A percentile compares a stretch with the other conserved stretches of the same genome.
phyloP scores from a whole-genome alignment of 2,797 vertebrate species.

The Clarias laeviceps region DNA sequence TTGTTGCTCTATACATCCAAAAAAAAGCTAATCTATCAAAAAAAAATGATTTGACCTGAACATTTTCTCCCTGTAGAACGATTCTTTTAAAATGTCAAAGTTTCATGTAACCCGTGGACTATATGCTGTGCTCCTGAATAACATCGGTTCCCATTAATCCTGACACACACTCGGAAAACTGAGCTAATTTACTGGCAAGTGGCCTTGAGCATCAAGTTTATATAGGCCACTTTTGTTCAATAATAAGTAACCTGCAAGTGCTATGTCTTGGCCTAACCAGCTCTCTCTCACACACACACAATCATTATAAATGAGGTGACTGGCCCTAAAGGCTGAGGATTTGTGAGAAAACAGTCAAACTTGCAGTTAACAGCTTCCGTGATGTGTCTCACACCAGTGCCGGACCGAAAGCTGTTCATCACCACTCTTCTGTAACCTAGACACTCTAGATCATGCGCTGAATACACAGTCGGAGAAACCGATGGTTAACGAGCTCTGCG shows the following conservation, averaged over 20 bases:
- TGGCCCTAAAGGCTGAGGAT: conserved; percentile 18
- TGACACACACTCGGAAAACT: not conserved
- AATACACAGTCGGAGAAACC: not conserved
- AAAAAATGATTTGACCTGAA: not conserved
- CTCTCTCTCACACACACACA: not conserved
- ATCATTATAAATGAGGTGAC: conserved; percentile 36
- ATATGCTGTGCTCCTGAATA: not conserved
- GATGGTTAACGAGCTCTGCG: not conserved
- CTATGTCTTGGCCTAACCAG: not conserved
- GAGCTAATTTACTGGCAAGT: conserved; percentile 21
- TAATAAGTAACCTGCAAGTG: conserved; percentile 7
- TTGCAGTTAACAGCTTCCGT: conserved; percentile 39
- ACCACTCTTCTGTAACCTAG: conserved; percentile 12
- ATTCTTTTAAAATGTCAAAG: not conserved
- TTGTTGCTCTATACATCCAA: not conserved
- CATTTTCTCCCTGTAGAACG: too few species aligned
- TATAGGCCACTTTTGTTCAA: conserved; percentile 14
- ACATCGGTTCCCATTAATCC: not conserved
- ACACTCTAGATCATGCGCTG: not conserved
- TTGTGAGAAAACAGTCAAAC: conserved; percentile 19
- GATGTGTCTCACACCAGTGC: conserved; percentile 22
- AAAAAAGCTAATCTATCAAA: not conserved
- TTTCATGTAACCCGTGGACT: not conserved
- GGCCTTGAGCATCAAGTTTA: conserved; percentile 11
- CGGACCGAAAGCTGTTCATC: conserved; percentile 26